Evolutionary conservation across 2,113 vertebrate genomes (phyloP), one percentile per base, ranked within the genome.

Genomic region (Phycodurus eques): DNA sequence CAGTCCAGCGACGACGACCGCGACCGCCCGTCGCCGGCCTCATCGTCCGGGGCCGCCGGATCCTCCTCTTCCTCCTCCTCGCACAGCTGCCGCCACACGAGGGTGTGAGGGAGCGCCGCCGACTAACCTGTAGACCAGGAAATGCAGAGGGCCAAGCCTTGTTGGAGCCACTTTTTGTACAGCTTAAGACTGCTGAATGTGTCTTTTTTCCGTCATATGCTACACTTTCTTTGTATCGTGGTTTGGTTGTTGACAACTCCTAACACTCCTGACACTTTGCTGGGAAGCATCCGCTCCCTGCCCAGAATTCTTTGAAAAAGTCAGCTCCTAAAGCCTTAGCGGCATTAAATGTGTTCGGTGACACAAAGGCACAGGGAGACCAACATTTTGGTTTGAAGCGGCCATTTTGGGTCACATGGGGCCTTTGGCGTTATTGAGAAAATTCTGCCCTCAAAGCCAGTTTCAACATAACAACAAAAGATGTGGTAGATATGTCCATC

Each of bases 11-110:
- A 96, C 4, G 94, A 97, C 19, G 95, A 96, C 68, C 88, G 15
- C 20, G 42, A 47, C 42, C 44, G 12, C 13, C 22, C 44, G n/a
- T 31, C 63, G 11, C 62, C 91, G 0, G 88, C 93, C 9, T 93
- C 94, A 12, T 89, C 92, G 17, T 85, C 92, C 0, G 83, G 90
- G 10, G 87, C 87, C 0, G 85, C 86, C 0, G 89, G 90, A 17
- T 70, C 90, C 35, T 85, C 94, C 61, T 93, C 94, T 0, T 91
- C 91, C 19, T 70, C 90, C 42, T 85, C 94, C 61, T 93, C 94
- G 0, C 91, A 93, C 91, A 93, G 92, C 91, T 96, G 95, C 83
- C 92, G 94, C 79, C 96, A 96, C 85, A 96, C 95, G 2, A 85
- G 94, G 8, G 95, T 97, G 80, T 96, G 86, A 95, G 35, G 14